phyloP scores from a whole-genome alignment of 2,888 invertebrate species.

The Cotesia congregata region DNA sequence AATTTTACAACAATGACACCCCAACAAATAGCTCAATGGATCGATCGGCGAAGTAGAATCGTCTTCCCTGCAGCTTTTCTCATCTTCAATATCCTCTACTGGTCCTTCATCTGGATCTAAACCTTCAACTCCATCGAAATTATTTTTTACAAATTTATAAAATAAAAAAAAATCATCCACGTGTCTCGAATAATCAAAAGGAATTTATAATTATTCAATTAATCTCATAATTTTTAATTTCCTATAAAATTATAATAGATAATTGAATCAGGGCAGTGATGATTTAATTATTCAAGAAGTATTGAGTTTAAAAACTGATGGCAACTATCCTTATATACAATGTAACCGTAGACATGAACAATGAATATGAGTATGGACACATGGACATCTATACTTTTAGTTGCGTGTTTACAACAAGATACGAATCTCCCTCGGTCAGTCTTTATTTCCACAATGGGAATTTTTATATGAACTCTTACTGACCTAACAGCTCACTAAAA shows the following conservation, averaged over 20 bases:
- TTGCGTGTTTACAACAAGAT: slow-evolving; percentile 20
- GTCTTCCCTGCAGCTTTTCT: slow-evolving; percentile 84
- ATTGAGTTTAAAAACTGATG: background rate
- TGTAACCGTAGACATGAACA: background rate
- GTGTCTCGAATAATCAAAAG: background rate
- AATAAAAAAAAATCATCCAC: slow-evolving; percentile 7
- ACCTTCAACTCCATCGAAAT: background rate
- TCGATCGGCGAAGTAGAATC: slow-evolving; percentile 83
- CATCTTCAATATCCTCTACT: slow-evolving; percentile 84
- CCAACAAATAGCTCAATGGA: slow-evolving; percentile 90
- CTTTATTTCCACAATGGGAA: slow-evolving; percentile 7
- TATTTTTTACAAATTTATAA: slow-evolving; percentile 4
- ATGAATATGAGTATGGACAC: background rate
- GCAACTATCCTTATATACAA: background rate
- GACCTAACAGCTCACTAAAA: slow-evolving; percentile 18
- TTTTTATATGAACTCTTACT: slow-evolving; percentile 8
- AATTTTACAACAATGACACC: slow-evolving; percentile 85
- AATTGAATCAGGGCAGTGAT: background rate
- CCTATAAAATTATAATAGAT: background rate
- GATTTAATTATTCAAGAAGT: background rate
- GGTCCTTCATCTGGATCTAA: slow-evolving; percentile 79
- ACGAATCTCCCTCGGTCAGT: slow-evolving; percentile 17
- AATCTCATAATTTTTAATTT: background rate
- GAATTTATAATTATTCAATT: too few relatives aligned
- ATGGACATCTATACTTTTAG: background rate